A percentile compares a stretch with the other conserved stretches of the same genome.
Conservation (phyloP, 2,797 vertebrate genomes). For the Syndactyla subalaris region DNA sequence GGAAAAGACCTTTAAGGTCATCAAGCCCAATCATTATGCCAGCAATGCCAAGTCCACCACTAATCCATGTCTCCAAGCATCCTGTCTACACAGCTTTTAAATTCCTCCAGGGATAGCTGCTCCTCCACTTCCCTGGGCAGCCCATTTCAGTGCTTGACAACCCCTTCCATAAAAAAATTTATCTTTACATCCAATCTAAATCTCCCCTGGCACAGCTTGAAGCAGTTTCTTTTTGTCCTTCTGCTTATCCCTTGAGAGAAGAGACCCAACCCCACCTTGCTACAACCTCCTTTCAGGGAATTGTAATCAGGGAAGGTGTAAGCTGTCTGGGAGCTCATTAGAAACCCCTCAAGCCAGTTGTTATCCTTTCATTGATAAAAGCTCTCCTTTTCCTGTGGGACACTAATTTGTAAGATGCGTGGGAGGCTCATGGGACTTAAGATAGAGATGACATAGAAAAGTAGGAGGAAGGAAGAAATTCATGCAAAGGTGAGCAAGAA, state of each 20-base stretch:
- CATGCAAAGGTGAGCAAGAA: background rate
- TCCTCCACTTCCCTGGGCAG: background rate
- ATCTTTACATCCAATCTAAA: background rate
- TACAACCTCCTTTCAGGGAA: background rate
- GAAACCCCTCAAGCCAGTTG: background rate
- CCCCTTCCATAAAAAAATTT: background rate
- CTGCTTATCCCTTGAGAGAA: background rate
- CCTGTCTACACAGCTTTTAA: background rate
- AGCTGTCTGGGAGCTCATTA: background rate
- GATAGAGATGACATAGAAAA: background rate
- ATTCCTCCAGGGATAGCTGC: background rate
- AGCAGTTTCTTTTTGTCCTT: background rate
- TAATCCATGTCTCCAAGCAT: background rate
- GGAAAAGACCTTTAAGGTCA: background rate
- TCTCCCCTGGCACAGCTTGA: background rate
- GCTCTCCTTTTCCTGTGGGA: background rate
- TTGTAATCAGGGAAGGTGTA: background rate
- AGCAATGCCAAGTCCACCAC: no score
- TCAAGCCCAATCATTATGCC: background rate
- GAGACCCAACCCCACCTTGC: background rate
- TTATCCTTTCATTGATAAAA: background rate
- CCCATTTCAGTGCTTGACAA: background rate
- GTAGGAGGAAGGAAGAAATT: background rate
- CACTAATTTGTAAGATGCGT: background rate
- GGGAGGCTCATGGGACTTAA: background rate